Evolutionary conservation across 2,113 vertebrate species (phyloP).

Genomic region (Probosciger aterrimus): DNA sequence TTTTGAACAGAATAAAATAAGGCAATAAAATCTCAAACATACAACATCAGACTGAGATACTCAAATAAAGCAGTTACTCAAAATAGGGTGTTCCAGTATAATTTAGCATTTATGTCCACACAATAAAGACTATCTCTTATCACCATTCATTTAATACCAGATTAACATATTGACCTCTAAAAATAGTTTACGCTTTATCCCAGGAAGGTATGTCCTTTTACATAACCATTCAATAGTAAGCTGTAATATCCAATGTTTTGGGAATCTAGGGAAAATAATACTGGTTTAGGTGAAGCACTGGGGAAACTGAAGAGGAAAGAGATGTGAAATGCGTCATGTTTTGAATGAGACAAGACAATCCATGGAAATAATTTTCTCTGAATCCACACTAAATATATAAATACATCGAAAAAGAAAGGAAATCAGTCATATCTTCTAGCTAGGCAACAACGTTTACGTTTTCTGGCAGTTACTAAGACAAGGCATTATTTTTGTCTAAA

Average conservation of each 20-base stretch:
- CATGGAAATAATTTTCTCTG: not conserved
- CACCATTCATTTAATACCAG: not conserved
- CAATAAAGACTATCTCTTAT: not conserved
- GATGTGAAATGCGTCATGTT: not conserved
- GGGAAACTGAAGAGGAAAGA: not conserved
- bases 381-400: not conserved
- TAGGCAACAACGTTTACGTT: not conserved
- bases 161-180: not conserved
- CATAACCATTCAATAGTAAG: not conserved
- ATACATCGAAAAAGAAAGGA: not conserved
- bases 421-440: not conserved
- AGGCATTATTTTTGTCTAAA: not conserved
- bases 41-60: not conserved
- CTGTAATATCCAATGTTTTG: not conserved
- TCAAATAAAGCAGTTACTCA: not conserved
- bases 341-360: not conserved
- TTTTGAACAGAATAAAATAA: not conserved
- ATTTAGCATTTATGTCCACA: not conserved
- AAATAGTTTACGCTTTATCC: not conserved
- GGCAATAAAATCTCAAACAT: not conserved
- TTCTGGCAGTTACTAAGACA: not conserved
- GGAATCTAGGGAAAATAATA: not conserved
- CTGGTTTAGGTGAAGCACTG: not conserved
- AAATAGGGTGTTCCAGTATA: not conserved
- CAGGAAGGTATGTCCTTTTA: not conserved